phyloP scores from a whole-genome alignment of 2,888 invertebrate genomes.

The Pseudoips prasinana region DNA sequence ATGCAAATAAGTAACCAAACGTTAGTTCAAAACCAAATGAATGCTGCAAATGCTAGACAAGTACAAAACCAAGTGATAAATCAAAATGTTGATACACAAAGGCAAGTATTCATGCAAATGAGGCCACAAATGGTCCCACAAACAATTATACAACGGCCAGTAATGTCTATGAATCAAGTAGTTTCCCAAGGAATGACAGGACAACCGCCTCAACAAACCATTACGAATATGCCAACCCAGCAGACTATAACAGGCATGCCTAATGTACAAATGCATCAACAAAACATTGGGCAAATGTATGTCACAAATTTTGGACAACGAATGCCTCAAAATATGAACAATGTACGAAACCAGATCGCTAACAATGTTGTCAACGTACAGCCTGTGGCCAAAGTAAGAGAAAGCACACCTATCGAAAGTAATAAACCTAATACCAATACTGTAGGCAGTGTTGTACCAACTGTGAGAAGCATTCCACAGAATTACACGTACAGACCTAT shows the following conservation, averaged over 20 bases:
- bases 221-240: neutral
- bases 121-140: constrained; percentile 34
- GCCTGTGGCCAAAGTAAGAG: constrained; percentile 21
- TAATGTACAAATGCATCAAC: constrained; percentile 30
- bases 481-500: constrained; percentile 51
- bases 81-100: constrained; percentile 23
- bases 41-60: constrained; percentile 18
- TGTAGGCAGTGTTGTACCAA: constrained; percentile 15
- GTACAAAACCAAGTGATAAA: constrained; percentile 28
- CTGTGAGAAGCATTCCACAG: constrained; percentile 31
- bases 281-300: constrained; percentile 29
- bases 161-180: constrained; percentile 27
- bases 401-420: constrained; percentile 11
- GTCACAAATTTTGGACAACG: constrained; percentile 30
- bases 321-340: constrained; percentile 22
- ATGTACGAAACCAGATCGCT: constrained; percentile 18
- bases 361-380: constrained; percentile 22
- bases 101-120: constrained; percentile 27
- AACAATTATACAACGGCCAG: constrained; percentile 24
- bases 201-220: neutral
- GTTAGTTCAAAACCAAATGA: constrained; percentile 27
- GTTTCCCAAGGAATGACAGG: neutral
- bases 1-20: constrained; percentile 26
- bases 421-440: constrained; percentile 14
- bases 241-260: constrained; percentile 26